Conservation (phyloP, 2,797 vertebrate genomes). For the Cyprinella venusta region DNA sequence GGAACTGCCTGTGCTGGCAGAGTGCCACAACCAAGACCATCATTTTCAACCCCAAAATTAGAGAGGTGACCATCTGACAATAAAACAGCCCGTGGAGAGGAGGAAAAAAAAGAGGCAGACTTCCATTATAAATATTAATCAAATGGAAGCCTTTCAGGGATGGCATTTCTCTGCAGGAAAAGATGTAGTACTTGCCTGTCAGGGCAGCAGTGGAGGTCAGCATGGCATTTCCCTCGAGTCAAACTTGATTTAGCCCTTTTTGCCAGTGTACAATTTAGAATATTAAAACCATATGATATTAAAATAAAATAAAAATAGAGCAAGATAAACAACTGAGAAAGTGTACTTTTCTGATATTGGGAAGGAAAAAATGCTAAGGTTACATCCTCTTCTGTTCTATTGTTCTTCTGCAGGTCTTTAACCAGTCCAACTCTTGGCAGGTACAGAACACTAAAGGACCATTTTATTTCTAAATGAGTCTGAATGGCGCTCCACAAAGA, state of each 20-base stretch:
- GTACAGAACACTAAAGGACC: slow-evolving; percentile 72
- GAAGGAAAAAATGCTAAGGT: slow-evolving; percentile 13
- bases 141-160: slow-evolving; percentile 77
- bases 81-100: slow-evolving; percentile 68
- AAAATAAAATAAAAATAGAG: slow-evolving; percentile 13
- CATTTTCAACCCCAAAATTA: slow-evolving; percentile 65
- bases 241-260: slow-evolving; percentile 54
- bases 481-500: slow-evolving; percentile 86
- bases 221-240: slow-evolving; percentile 57
- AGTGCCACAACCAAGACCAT: slow-evolving; percentile 50
- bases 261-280: not conserved
- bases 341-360: slow-evolving; percentile 23
- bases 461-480: slow-evolving; percentile 78
- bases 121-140: slow-evolving; percentile 80
- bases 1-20: slow-evolving; percentile 49
- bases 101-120: slow-evolving; percentile 66
- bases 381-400: slow-evolving; percentile 40
- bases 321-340: not conserved
- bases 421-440: slow-evolving; percentile 68
- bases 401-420: slow-evolving; percentile 65
- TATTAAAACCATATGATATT: slow-evolving; percentile 26
- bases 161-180: slow-evolving; percentile 78
- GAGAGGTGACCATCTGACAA: slow-evolving; percentile 70
- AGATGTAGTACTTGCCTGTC: slow-evolving; percentile 75
- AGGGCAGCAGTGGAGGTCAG: slow-evolving; percentile 72